Percentiles rank a stretch among this genome's conserved stretches.
Conservation (phyloP, 2,888 invertebrate genomes). For the Villa cingulata region DNA sequence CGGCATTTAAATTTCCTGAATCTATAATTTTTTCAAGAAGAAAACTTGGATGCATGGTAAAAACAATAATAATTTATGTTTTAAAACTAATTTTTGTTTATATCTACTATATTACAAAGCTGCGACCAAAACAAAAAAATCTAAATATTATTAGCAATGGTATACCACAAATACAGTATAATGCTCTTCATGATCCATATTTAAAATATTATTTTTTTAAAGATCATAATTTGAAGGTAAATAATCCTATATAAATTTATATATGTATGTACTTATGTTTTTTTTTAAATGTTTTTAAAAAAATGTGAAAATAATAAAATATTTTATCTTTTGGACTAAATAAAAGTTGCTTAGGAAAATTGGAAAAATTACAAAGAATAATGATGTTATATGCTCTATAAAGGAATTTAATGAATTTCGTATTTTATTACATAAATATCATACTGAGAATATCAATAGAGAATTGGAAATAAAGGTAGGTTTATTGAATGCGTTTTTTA, state of each 20-base stretch:
- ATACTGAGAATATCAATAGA: constrained; percentile 41
- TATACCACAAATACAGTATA: constrained; percentile 41
- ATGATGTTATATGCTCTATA: constrained; percentile 47
- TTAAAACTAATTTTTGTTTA: too few relatives aligned
- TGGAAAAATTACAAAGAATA: constrained; percentile 44
- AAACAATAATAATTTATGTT: too few relatives aligned
- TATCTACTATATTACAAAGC: too few relatives aligned
- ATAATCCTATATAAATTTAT: too few relatives aligned
- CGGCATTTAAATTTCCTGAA: constrained; percentile 33
- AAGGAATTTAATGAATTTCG: constrained; percentile 52
- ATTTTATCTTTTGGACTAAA: too few relatives aligned
- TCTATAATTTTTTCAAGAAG: constrained; percentile 33
- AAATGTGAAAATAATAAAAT: too few relatives aligned
- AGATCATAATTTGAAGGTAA: constrained; percentile 27
- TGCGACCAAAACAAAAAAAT: background rate
- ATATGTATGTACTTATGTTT: too few relatives aligned
- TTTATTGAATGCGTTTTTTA: background rate
- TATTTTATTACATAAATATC: constrained; percentile 43
- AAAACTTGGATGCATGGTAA: constrained; percentile 28
- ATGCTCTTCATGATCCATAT: constrained; percentile 45
- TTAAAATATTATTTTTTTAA: constrained; percentile 40
- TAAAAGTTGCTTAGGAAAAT: constrained; percentile 38
- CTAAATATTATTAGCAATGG: too few relatives aligned
- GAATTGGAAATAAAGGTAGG: constrained; percentile 21
- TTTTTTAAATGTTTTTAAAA: too few relatives aligned